Conservation (phyloP, 2,888 invertebrate species). For the Dynastes hyllus region DNA sequence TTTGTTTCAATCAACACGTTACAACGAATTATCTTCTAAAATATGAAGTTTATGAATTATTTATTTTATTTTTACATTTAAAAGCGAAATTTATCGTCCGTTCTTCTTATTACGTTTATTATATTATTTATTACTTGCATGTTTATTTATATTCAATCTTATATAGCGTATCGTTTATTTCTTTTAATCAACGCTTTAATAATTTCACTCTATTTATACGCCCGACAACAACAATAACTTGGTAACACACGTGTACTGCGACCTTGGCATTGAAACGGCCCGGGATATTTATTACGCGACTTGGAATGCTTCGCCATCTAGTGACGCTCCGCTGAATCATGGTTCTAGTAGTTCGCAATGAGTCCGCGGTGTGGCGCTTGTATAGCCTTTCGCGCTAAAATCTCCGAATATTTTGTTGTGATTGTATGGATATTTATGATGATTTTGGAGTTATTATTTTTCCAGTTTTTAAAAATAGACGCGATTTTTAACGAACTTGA, state of each 20-base stretch:
- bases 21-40: not conserved
- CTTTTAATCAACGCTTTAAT: not conserved
- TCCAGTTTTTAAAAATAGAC: too few relatives aligned
- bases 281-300: conserved; percentile 27
- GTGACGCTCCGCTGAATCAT: conserved; percentile 41
- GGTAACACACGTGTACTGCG: conserved; percentile 50
- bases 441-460: too few relatives aligned
- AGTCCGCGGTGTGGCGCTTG: conserved; percentile 25
- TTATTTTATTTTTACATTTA: too few relatives aligned
- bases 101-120: too few relatives aligned
- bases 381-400: conserved; percentile 2
- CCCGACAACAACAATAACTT: not conserved
- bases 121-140: too few relatives aligned
- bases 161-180: not conserved
- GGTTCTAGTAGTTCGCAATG: not conserved
- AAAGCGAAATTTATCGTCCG: too few relatives aligned
- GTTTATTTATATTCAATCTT: too few relatives aligned
- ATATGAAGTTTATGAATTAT: too few relatives aligned
- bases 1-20: not conserved
- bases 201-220: conserved; percentile 1
- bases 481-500: too few relatives aligned
- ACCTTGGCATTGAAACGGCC: conserved; percentile 55
- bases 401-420: not conserved
- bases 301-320: conserved; percentile 54
- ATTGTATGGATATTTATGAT: too few relatives aligned